Percentiles rank a stretch among this genome's conserved stretches.
phyloP scores from a whole-genome alignment of 2,113 vertebrate species.

The Brachionichthys hirsutus region DNA sequence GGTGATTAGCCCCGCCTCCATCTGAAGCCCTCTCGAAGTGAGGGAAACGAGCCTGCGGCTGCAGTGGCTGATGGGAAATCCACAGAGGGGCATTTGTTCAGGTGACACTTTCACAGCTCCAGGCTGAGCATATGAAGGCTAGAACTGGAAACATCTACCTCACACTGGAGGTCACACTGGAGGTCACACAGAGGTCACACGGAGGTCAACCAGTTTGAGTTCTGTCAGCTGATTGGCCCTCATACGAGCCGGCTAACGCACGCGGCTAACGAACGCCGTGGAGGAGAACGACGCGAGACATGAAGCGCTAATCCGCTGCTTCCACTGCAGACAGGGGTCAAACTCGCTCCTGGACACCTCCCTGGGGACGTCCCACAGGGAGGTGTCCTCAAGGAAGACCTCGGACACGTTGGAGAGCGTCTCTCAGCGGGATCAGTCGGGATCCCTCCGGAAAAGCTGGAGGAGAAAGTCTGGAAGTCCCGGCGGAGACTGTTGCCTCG shows the following conservation, averaged over 20 bases:
- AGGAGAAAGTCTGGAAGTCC: too few relatives aligned
- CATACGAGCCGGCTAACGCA: conserved; percentile 21
- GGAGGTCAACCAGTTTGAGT: conserved; percentile 40
- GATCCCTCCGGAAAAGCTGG: too few relatives aligned
- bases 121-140: conserved; percentile 36
- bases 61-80: conserved; percentile 19
- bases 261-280: conserved; percentile 1
- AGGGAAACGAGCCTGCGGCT: conserved; percentile 53
- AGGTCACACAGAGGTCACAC: background rate
- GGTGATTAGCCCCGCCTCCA: conserved; percentile 33
- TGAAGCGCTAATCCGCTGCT: conserved; percentile 30
- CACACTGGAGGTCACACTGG: conserved; percentile 5
- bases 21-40: conserved; percentile 45
- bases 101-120: conserved; percentile 39
- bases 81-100: conserved; percentile 51
- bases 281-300: conserved; percentile 18
- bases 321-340: conserved; percentile 8
- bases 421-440: too few relatives aligned
- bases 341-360: too few relatives aligned
- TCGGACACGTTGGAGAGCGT: too few relatives aligned
- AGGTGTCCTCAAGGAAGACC: too few relatives aligned
- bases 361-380: too few relatives aligned
- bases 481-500: too few relatives aligned
- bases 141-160: too few relatives aligned
- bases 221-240: conserved; percentile 29